These are phyloP conservation scores for Melozone crissalis DNA, from an alignment of 2,113 vertebrate genomes.

Conservation along the genomic window DNA sequence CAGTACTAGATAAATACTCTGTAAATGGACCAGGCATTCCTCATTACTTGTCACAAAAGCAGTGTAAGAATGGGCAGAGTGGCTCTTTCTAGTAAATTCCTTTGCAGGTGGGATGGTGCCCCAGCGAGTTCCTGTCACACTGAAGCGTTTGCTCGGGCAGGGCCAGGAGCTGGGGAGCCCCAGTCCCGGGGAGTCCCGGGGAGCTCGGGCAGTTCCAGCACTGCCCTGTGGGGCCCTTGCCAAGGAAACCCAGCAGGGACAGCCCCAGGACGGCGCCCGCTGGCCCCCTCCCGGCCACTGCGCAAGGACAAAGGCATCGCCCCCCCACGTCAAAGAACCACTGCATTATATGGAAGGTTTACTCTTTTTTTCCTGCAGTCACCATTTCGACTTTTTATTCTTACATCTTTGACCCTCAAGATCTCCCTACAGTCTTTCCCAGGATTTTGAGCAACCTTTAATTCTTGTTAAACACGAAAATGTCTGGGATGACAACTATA, in stretches of 20 bases:
- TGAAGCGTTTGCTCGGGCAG: accelerated
- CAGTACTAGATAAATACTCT: not conserved
- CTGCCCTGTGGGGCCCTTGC: accelerated
- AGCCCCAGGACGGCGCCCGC: accelerated
- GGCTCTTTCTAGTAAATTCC: not conserved
- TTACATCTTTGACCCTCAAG: not conserved
- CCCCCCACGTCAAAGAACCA: not conserved
- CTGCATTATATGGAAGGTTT: not conserved
- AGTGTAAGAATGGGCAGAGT: not conserved
- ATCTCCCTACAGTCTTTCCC: not conserved
- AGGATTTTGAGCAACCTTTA: not conserved
- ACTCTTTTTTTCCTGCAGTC: not conserved
- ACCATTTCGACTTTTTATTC: not conserved
- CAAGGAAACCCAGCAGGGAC: not conserved
- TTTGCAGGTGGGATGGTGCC: not conserved
- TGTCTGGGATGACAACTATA: not conserved
- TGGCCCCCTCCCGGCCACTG: not conserved
- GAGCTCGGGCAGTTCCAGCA: not conserved
- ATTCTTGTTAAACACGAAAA: not conserved
- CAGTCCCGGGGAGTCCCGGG: accelerated
- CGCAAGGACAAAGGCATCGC: not conserved
- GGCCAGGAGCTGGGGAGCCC: not conserved
- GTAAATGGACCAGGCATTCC: not conserved
- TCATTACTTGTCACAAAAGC: not conserved
- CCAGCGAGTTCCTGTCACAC: accelerated